Conservation (phyloP, 2,888 invertebrate genomes). For the Lymantria monacha region DNA sequence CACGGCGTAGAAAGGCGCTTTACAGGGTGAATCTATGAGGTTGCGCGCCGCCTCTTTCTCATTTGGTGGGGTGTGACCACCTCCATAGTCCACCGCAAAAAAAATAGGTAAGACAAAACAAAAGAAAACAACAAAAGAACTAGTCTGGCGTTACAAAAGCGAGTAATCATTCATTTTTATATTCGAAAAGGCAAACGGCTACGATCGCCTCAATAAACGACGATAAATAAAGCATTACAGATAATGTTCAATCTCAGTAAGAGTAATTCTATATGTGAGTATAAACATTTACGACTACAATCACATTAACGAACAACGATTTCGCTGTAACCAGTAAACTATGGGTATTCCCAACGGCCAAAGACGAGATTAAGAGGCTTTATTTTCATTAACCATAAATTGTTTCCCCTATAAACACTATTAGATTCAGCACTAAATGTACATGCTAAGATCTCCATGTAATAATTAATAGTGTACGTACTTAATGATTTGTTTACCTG, state of each 20-base stretch:
- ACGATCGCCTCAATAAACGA: not conserved
- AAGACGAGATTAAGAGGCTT: not conserved
- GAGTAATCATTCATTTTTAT: no score
- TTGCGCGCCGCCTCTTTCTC: no score
- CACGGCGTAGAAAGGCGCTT: no score
- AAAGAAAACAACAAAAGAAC: no score
- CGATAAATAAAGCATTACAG: not conserved
- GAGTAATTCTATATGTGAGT: not conserved
- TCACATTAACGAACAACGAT: not conserved
- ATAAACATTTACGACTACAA: not conserved
- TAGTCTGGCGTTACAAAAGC: no score
- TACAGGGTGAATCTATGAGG: no score
- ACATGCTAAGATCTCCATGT: conserved; percentile 1
- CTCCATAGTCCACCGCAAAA: no score
- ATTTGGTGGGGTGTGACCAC: no score
- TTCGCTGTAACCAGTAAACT: not conserved
- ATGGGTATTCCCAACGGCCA: not conserved
- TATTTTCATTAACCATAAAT: not conserved
- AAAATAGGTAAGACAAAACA: no score
- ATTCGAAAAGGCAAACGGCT: no score
- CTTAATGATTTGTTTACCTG: no score
- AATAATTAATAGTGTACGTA: no score
- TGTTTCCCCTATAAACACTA: not conserved
- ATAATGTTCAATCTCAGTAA: not conserved
- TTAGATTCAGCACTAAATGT: conserved; percentile 42